A percentile compares a stretch with the other conserved stretches of the same genome.
Conservation (phyloP, 2,797 vertebrate genomes). For the Neomorphus geoffroyi region DNA sequence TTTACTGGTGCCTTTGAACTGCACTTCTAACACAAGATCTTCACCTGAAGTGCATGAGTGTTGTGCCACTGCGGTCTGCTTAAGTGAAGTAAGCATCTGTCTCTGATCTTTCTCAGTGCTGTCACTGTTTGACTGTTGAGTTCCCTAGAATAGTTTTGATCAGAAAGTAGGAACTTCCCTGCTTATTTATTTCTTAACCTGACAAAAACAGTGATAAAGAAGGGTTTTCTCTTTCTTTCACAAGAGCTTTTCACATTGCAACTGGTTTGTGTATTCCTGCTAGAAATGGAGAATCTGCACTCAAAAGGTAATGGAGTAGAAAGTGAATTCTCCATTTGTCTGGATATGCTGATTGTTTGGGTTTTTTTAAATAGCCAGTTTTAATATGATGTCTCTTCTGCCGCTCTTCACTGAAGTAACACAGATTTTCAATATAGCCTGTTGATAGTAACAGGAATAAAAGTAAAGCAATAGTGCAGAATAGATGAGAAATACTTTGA, state of each 20-base stretch:
- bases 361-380: background rate
- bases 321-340: background rate
- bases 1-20: background rate
- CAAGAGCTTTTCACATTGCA: background rate
- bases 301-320: background rate
- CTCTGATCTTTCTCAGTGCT: background rate
- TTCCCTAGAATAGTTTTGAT: background rate
- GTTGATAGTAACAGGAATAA: background rate
- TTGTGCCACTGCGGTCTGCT: background rate
- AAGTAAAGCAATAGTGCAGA: background rate
- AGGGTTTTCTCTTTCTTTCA: background rate
- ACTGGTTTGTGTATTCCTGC: background rate
- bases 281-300: background rate
- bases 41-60: background rate
- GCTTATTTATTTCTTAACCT: slow-evolving; percentile 12
- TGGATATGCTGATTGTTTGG: background rate
- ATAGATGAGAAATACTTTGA: background rate
- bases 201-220: background rate
- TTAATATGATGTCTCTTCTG: background rate
- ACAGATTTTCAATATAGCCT: background rate
- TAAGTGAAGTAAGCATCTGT: background rate
- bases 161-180: background rate
- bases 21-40: background rate
- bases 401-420: background rate
- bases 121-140: background rate